phyloP scores from a whole-genome alignment of 2,797 vertebrate species.

The Meriones psammophilus region DNA sequence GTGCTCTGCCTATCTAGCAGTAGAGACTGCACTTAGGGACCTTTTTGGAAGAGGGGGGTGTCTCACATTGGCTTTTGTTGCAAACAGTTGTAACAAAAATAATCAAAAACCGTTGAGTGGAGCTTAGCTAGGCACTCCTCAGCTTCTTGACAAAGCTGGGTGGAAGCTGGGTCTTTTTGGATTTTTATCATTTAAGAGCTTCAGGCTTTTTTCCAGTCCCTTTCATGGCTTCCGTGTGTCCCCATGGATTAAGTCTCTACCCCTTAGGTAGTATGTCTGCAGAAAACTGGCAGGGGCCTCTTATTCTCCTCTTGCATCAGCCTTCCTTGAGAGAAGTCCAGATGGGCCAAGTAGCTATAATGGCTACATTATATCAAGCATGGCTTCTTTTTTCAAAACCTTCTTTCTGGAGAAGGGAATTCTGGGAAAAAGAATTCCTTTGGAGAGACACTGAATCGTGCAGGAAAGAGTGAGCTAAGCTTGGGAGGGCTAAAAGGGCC shows the following conservation, averaged over 20 bases:
- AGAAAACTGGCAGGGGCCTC: slow-evolving; percentile 85
- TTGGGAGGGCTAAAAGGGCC: not conserved
- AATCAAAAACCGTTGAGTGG: slow-evolving; percentile 84
- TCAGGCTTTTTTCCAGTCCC: slow-evolving; percentile 87
- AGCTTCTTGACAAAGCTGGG: slow-evolving; percentile 79
- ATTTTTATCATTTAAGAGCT: slow-evolving; percentile 87
- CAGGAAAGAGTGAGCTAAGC: slow-evolving; percentile 56
- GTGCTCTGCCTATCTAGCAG: not conserved
- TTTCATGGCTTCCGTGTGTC: slow-evolving; percentile 35
- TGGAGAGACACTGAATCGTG: not conserved
- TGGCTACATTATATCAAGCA: slow-evolving; percentile 73
- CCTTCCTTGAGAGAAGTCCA: slow-evolving; percentile 60
- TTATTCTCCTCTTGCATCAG: slow-evolving; percentile 67
- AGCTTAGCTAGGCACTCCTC: slow-evolving; percentile 52
- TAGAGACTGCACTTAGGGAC: not conserved
- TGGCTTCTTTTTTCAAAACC: slow-evolving; percentile 29
- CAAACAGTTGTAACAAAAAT: slow-evolving; percentile 79
- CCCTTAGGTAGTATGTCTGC: slow-evolving; percentile 88
- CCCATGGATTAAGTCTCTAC: not conserved
- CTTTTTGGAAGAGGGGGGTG: slow-evolving; percentile 11
- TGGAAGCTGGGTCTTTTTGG: slow-evolving; percentile 84
- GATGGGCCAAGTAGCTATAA: slow-evolving; percentile 66
- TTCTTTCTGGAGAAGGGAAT: not conserved
- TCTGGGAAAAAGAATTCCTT: slow-evolving; percentile 47
- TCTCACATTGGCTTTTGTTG: slow-evolving; percentile 73